Percentiles rank a stretch among this genome's conserved stretches.
phyloP scores from a whole-genome alignment of 2,888 invertebrate species.

The Drosophila borborema region DNA sequence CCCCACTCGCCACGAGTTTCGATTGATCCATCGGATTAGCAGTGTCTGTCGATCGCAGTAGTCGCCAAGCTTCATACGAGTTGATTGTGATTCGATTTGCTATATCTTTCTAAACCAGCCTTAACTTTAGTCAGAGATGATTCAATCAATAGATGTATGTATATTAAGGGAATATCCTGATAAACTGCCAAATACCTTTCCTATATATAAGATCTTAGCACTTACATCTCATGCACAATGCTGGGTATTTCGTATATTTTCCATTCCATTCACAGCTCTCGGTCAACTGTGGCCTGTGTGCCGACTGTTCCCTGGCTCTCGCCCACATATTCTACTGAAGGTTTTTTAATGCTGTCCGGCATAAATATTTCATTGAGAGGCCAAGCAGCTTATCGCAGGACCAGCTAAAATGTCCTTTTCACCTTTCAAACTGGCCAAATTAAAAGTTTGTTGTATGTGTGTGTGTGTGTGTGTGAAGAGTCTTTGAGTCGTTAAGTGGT shows the following conservation, averaged over 20 bases:
- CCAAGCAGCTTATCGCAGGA: conserved; percentile 41
- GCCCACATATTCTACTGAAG: conserved; percentile 22
- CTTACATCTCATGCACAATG: neutral
- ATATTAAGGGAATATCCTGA: no score
- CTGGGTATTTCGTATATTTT: neutral
- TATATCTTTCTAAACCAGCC: neutral
- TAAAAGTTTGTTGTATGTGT: conserved; percentile 58
- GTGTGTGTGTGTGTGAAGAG: conserved; percentile 15
- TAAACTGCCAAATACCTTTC: neutral
- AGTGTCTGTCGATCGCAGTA: conserved; percentile 8
- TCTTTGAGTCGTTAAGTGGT: conserved; percentile 40
- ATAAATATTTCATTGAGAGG: conserved; percentile 70
- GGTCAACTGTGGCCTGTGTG: neutral
- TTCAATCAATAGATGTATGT: no score
- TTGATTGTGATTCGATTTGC: neutral
- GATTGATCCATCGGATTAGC: conserved; percentile 45
- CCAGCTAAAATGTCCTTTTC: conserved; percentile 51
- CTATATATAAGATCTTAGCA: neutral
- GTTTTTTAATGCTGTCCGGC: conserved; percentile 50
- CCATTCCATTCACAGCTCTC: conserved; percentile 3
- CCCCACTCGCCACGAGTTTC: conserved; percentile 39
- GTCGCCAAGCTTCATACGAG: neutral
- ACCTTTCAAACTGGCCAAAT: conserved; percentile 76
- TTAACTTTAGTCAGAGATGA: neutral
- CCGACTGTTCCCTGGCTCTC: neutral